Evolutionary conservation across 2,797 vertebrate genomes (phyloP), one percentile per base, ranked within the genome.

Genomic region (Darevskia mixta): DNA sequence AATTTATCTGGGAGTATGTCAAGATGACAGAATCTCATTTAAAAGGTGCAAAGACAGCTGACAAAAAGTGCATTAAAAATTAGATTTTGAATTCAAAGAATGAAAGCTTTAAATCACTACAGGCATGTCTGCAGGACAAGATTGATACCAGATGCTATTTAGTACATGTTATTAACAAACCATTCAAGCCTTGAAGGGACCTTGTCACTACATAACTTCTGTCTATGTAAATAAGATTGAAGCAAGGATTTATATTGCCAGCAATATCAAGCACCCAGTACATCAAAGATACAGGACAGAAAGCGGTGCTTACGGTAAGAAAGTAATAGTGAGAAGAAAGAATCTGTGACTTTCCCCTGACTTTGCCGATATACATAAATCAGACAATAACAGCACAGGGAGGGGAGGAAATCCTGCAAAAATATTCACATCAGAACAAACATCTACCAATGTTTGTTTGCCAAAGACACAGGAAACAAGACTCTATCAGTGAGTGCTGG

Each of bases 41-140:
- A 94, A 96, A 96, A 95, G 86, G 96, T 89, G 94, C 94, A 94
- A 97, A 97, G 96, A 97, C 94, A 96, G 93, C 95, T 96, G 97
- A 97, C 96, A 97, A 94, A 96, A 96, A 97, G 92, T 95, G 91
- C 95, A 96, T 97, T 97, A 97, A 97, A 97, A 97, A 97, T 97
- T 95, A 97, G 94, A 95, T 97, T 96, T 97, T 96, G 94, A 96
- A 97, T 97, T 96, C 93, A 90, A 96, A 95, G 95, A 97, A 95
- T 96, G 95, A 96, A 97, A 96, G 96, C 95, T 94, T 96, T 97
- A 97, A 97, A 97, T 97, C 96, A 97, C 91, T 94, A 92, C 86
- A 95, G 94, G 96, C 95, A 96, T 96, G 95, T 96, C 95, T 93
- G 90, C 93, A 91, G 95, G 95, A 96, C 93, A 97, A 97, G 97